Conservation (phyloP, 2,797 vertebrate species). For the Heterohyrax brucei region DNA sequence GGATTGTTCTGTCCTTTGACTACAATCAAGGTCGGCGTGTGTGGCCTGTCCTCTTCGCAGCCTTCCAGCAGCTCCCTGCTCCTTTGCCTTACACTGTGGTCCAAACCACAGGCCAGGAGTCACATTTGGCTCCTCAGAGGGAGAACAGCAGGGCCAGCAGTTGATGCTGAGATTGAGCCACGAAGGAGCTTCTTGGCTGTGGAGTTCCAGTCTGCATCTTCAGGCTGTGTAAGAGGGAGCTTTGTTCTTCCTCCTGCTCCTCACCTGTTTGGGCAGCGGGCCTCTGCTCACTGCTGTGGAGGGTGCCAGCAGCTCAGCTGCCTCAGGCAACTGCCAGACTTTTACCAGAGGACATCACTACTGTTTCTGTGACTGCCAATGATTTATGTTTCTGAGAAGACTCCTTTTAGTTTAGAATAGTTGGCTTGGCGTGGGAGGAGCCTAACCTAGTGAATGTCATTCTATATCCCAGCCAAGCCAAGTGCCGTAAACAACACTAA, state of each 20-base stretch:
- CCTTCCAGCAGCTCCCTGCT: neutral
- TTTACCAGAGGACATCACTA: neutral
- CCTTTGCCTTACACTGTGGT: neutral
- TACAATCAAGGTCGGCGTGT: neutral
- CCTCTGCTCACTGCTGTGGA: neutral
- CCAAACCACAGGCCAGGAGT: conserved; percentile 48
- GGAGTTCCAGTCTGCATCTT: neutral
- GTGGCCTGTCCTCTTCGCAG: neutral
- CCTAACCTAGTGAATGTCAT: neutral
- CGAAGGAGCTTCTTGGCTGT: neutral
- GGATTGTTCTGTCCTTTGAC: neutral
- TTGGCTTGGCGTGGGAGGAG: neutral
- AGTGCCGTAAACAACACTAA: neutral
- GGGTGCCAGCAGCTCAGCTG: neutral
- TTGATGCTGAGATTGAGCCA: neutral
- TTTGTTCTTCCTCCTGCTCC: neutral
- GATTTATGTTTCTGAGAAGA: neutral
- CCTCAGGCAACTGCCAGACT: neutral
- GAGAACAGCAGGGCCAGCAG: neutral
- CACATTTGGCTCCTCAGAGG: neutral
- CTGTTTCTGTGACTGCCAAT: neutral
- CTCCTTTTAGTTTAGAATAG: conserved; percentile 4
- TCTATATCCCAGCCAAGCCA: neutral
- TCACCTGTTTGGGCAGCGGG: neutral
- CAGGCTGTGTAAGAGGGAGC: neutral